Base-by-base conservation (phyloP, 1,140 invertebrate species). In the Saccostrea echinata region DNA sequence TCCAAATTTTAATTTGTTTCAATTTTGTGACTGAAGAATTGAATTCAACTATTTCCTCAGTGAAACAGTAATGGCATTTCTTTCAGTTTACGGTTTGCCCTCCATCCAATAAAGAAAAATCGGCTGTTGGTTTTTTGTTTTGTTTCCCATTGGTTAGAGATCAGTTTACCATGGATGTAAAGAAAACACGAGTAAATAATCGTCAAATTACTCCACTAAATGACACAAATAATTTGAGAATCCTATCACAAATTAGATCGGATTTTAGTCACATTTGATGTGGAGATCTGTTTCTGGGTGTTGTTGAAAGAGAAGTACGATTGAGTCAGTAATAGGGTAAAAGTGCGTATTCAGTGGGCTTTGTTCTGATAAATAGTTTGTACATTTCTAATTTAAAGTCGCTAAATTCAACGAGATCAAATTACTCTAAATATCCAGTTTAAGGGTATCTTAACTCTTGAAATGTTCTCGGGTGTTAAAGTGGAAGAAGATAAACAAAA, bases 191-290 rank as follows among this genome's bases (percentile, higher is more conserved):
- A 27, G 68, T 27, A 76, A 76, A 76, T 76, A 16, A 76, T 76
- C 68, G 13, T 76, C 68, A 76, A 76, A 76, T 76, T 76, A 76
- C 68, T 76, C 27, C 27, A 76, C 11, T 11, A 76, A 61, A 76
- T 76, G 68, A 76, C 68, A 76, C 30, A 76, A 76, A 76, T 76
- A 76, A 76, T 76, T 76, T 76, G 68, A 76, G 68, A 76, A 76
- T 76, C 68, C 13, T 33, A 30, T 27, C 12, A 76, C 30, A 76
- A 76, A 76, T 76, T 30, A 76, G 68, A 76, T 76, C 9, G 68
- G 3, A 12, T 27, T 76, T 27, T 33, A 33, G 24, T 30, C 68
- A 35, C 68, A 76, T 76, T 76, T 76, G 68, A 76, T 76, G 68
- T 76, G 68, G 24, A 76, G 68, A 76, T 76, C 27, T 30, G 27